phyloP scores from a whole-genome alignment of 2,888 invertebrate genomes.

The Ommatoiulus sabulosus region DNA sequence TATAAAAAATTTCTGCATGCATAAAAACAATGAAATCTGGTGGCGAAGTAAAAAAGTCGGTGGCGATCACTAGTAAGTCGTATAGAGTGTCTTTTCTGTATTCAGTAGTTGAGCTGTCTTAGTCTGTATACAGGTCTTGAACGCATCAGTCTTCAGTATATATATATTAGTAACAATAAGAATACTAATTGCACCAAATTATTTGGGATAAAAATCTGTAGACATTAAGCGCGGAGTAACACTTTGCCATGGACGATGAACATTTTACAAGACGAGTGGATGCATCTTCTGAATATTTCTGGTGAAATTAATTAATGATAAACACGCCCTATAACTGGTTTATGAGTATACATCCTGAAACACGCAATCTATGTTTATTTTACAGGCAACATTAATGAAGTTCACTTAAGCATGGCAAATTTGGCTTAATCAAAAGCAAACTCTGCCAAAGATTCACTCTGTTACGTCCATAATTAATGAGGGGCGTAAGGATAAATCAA shows the following conservation, averaged over 20 bases:
- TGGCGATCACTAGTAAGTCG: too few relatives aligned
- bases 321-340: not conserved
- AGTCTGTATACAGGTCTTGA: too few relatives aligned
- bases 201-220: not conserved
- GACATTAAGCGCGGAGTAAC: not conserved
- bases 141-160: too few relatives aligned
- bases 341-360: not conserved
- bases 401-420: not conserved
- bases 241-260: not conserved
- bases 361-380: not conserved
- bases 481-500: slow-evolving; percentile 14
- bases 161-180: too few relatives aligned
- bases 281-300: slow-evolving; percentile 2
- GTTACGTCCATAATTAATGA: not conserved
- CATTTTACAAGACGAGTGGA: not conserved
- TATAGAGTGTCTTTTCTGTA: too few relatives aligned
- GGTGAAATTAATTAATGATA: not conserved
- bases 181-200: too few relatives aligned
- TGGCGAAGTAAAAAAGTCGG: too few relatives aligned
- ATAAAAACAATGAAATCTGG: too few relatives aligned
- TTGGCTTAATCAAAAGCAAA: not conserved
- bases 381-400: not conserved
- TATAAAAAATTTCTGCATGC: too few relatives aligned
- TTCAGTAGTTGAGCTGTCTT: too few relatives aligned
- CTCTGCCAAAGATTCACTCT: not conserved